Percentiles rank a stretch among this genome's conserved stretches.
Evolutionary conservation across 1,140 invertebrate species (phyloP).

Genomic region (Saccostrea glomerata): DNA sequence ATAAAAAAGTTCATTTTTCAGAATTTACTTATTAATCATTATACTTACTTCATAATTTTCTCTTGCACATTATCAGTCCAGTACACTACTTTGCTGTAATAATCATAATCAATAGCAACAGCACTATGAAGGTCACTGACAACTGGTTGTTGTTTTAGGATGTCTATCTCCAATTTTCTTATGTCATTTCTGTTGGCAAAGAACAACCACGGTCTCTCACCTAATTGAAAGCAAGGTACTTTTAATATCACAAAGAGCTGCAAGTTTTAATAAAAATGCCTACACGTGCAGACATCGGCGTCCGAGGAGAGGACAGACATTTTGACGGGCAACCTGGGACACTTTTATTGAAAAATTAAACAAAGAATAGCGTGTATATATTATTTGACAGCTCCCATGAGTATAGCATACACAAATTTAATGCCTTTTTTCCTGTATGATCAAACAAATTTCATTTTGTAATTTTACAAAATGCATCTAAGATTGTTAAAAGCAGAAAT

Average conservation of each 20-base stretch:
- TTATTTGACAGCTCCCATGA: no score
- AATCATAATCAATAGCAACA: conserved; percentile 81
- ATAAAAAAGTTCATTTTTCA: background rate
- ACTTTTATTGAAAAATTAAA: no score
- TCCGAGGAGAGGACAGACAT: no score
- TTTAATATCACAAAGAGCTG: background rate
- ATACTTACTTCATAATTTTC: conserved; percentile 87
- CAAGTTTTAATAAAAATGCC: background rate
- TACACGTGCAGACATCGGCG: no score
- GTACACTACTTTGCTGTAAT: conserved; percentile 93
- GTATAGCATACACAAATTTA: no score
- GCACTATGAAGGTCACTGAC: conserved; percentile 78
- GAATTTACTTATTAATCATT: background rate
- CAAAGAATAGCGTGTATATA: no score
- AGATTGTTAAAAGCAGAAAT: no score
- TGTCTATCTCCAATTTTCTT: conserved; percentile 65
- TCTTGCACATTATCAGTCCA: conserved; percentile 95
- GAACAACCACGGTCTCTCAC: conserved; percentile 67
- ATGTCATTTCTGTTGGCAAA: conserved; percentile 74
- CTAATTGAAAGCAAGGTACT: background rate
- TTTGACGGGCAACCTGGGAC: no score
- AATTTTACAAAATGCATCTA: no score
- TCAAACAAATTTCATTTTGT: no score
- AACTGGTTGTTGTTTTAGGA: conserved; percentile 62
- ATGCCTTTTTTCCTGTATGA: no score